Conservation (phyloP, 2,888 invertebrate species). For the Prenolepis imparis region DNA sequence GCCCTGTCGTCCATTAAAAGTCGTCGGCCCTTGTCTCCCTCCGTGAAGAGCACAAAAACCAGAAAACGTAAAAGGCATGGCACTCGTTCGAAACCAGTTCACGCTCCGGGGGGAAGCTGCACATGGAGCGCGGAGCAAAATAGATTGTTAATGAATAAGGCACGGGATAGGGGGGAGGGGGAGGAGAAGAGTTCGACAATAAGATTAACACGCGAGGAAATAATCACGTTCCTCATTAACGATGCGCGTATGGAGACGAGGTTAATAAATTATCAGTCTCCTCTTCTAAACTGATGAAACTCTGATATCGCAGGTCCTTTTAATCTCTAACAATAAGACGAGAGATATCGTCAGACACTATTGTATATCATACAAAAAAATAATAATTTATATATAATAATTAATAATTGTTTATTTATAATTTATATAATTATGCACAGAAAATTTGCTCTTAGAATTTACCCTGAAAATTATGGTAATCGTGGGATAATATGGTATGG, state of each 20-base stretch:
- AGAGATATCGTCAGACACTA: slow-evolving; percentile 29
- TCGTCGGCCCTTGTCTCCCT: slow-evolving; percentile 80
- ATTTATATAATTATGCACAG: no score
- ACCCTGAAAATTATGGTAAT: no score
- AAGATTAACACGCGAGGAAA: slow-evolving; percentile 65
- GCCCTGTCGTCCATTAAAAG: slow-evolving; percentile 82
- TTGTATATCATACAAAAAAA: neutral
- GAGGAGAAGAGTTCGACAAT: slow-evolving; percentile 43
- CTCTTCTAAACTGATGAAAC: neutral
- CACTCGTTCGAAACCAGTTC: slow-evolving; percentile 78
- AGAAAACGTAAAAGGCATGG: slow-evolving; percentile 82
- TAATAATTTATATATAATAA: neutral
- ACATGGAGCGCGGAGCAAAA: slow-evolving; percentile 70
- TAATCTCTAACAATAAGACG: slow-evolving; percentile 17
- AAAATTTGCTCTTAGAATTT: no score
- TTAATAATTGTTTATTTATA: no score
- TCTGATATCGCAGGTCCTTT: neutral
- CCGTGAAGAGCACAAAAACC: slow-evolving; percentile 77
- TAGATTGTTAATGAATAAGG: slow-evolving; percentile 74
- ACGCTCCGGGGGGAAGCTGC: slow-evolving; percentile 75
- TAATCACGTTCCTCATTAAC: slow-evolving; percentile 51
- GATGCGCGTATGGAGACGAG: neutral
- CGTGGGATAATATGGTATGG: no score
- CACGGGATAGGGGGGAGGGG: neutral
- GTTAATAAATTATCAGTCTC: slow-evolving; percentile 27